Conservation (phyloP, 1,140 invertebrate genomes). For the Drosophila auraria region DNA sequence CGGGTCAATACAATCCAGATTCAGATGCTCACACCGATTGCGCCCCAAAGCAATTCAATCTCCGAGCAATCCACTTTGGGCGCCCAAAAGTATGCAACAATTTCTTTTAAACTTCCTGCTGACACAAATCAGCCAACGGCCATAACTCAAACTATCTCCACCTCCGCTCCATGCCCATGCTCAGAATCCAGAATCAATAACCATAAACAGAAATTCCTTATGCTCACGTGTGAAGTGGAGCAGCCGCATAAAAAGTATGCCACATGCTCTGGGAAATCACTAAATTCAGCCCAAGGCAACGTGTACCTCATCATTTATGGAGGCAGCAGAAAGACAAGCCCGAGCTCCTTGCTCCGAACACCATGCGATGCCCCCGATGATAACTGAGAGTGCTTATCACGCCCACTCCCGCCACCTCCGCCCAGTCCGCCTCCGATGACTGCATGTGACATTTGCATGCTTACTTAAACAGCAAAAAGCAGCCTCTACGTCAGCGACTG, state of each 20-base stretch:
- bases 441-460: slow-evolving; percentile 83
- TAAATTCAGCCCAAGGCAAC: slow-evolving; percentile 69
- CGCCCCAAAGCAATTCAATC: slow-evolving; percentile 48
- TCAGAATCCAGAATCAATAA: slow-evolving; percentile 64
- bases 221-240: slow-evolving; percentile 56
- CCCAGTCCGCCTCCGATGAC: slow-evolving; percentile 12
- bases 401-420: slow-evolving; percentile 10
- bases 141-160: slow-evolving; percentile 67
- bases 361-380: slow-evolving; percentile 58
- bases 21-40: not conserved
- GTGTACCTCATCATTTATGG: slow-evolving; percentile 73
- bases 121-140: slow-evolving; percentile 63
- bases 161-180: not conserved
- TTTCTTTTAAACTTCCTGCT: slow-evolving; percentile 57
- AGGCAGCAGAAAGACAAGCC: slow-evolving; percentile 12
- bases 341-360: not conserved
- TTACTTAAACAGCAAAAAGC: slow-evolving; percentile 82
- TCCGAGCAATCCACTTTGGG: slow-evolving; percentile 28
- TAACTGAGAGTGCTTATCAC: slow-evolving; percentile 80
- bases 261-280: slow-evolving; percentile 81
- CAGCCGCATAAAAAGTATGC: slow-evolving; percentile 68
- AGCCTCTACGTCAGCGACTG: slow-evolving; percentile 26
- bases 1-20: slow-evolving; percentile 7
- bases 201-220: slow-evolving; percentile 71
- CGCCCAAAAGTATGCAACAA: slow-evolving; percentile 57